A percentile compares a stretch with the other conserved stretches of the same genome.
Conservation (phyloP, 1,140 invertebrate genomes). For the Zaprionus africanus region DNA sequence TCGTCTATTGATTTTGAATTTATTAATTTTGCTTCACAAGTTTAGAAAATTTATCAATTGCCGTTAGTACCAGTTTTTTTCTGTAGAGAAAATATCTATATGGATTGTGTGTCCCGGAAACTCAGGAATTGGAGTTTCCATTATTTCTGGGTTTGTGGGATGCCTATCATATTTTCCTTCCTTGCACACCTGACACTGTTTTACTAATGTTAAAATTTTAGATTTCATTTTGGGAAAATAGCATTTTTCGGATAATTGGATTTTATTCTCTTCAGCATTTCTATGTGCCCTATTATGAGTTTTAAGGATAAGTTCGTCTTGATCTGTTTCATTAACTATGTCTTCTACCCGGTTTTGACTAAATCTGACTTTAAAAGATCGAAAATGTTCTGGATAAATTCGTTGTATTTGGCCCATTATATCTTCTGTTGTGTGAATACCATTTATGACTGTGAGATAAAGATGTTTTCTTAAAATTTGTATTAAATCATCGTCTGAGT, state of each 20-base stretch:
- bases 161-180: neutral
- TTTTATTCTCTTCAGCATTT: neutral
- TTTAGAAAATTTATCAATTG: neutral
- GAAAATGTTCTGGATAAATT: neutral
- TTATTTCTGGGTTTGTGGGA: neutral
- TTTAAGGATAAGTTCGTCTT: neutral
- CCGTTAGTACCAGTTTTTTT: neutral
- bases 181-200: neutral
- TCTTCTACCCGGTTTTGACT: neutral
- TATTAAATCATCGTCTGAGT: neutral
- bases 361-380: neutral
- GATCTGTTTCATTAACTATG: neutral
- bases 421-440: conserved; percentile 16
- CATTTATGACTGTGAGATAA: conserved; percentile 10
- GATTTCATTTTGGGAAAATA: conserved; percentile 1
- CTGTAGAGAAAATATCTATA: too few species aligned
- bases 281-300: neutral
- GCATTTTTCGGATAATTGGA: neutral
- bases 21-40: neutral
- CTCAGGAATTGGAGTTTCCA: neutral
- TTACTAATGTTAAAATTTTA: neutral
- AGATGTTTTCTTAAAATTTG: conserved; percentile 5
- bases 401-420: conserved; percentile 1
- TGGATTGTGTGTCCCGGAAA: neutral
- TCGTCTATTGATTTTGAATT: neutral